Conservation (phyloP, 2,888 invertebrate genomes). For the Eristalinus sepulchralis region DNA sequence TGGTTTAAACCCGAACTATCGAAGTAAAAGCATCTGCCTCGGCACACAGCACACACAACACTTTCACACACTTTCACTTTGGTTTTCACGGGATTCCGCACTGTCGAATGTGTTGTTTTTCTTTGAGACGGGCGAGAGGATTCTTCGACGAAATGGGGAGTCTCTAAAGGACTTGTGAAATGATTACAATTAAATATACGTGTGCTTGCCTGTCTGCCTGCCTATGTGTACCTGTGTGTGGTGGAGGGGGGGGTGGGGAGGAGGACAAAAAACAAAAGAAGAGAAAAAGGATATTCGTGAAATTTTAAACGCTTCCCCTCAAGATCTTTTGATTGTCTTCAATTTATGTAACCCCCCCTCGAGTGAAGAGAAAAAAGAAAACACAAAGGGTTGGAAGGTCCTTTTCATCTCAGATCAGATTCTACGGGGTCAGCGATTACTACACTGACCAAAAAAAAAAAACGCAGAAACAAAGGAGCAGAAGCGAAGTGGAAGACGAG, state of each 20-base stretch:
- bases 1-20: constrained; percentile 3
- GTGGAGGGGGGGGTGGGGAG: not conserved
- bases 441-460: not conserved
- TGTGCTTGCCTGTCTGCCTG: constrained; percentile 26
- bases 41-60: constrained; percentile 23
- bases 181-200: constrained; percentile 51
- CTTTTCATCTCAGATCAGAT: not conserved
- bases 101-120: not conserved
- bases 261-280: not conserved
- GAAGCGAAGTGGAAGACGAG: not conserved
- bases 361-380: not conserved
- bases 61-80: constrained; percentile 69
- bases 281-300: not conserved
- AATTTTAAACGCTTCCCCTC: not conserved
- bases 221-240: constrained; percentile 47
- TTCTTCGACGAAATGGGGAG: constrained; percentile 30
- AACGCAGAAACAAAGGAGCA: not conserved
- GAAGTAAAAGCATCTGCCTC: constrained; percentile 12
- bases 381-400: not conserved
- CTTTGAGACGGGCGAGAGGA: constrained; percentile 14
- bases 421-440: not conserved
- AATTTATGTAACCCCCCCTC: not conserved
- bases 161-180: constrained; percentile 55
- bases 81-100: constrained; percentile 57
- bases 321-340: constrained; percentile 5